phyloP scores from a whole-genome alignment of 2,113 vertebrate species.

The Anhinga rufa region DNA sequence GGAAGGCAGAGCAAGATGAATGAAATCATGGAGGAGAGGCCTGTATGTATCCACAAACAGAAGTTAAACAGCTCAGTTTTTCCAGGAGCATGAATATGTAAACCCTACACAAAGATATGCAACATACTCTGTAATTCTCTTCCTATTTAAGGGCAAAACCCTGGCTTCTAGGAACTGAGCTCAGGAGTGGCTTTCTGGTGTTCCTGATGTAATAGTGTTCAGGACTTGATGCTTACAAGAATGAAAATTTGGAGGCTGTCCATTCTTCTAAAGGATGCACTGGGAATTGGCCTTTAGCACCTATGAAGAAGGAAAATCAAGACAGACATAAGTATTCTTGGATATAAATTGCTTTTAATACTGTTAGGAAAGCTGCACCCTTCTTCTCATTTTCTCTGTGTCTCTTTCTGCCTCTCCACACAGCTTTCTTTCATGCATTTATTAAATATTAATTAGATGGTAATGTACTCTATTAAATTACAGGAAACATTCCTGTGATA shows the following conservation, averaged over 20 bases:
- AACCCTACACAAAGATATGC: background rate
- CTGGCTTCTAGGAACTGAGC: background rate
- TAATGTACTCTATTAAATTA: conserved; percentile 28
- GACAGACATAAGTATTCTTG: background rate
- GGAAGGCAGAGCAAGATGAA: background rate
- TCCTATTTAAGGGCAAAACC: background rate
- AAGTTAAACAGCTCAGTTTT: background rate
- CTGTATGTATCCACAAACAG: background rate
- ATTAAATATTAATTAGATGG: conserved; percentile 38
- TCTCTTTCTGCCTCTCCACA: background rate
- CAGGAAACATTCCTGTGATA: background rate
- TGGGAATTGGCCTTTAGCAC: background rate
- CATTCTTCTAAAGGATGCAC: background rate
- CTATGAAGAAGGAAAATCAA: background rate
- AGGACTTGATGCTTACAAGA: background rate
- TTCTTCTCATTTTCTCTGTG: background rate
- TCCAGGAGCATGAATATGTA: background rate
- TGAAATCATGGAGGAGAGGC: background rate
- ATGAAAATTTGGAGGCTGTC: background rate
- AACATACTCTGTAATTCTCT: background rate
- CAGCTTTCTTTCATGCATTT: background rate
- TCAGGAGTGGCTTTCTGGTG: background rate
- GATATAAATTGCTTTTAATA: background rate
- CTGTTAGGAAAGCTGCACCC: background rate
- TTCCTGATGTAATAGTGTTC: background rate